Percentiles rank a stretch among this genome's conserved stretches.
Evolutionary conservation across 2,113 vertebrate genomes (phyloP).

Genomic region (Pseudolaguvia tuberculata): DNA sequence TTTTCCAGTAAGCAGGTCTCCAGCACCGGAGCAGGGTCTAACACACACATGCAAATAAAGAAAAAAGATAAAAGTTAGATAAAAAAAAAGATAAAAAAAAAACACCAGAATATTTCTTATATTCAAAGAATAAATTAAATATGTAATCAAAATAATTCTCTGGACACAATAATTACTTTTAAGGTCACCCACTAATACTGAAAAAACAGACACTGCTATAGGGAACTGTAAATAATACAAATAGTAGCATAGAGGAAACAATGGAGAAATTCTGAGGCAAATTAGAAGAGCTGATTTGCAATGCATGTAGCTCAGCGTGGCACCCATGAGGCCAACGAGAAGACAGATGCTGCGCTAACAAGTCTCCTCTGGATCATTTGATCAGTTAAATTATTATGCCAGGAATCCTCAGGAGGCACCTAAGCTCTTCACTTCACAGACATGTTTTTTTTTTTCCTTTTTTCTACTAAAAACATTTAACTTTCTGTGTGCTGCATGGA

Average conservation of each 20-base stretch:
- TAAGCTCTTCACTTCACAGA: constrained; percentile 76
- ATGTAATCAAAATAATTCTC: constrained; percentile 4
- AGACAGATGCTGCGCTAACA: constrained; percentile 79
- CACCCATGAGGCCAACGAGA: constrained; percentile 79
- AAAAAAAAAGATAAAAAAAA: background rate
- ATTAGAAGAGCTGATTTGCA: constrained; percentile 80
- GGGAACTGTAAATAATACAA: constrained; percentile 51
- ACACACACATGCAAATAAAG: background rate
- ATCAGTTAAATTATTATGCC: constrained; percentile 86
- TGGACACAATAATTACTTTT: constrained; percentile 15
- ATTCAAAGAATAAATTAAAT: constrained; percentile 5
- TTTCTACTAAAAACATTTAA: constrained; percentile 56
- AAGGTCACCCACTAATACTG: constrained; percentile 57
- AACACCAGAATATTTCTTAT: background rate
- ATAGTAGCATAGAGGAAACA: constrained; percentile 39
- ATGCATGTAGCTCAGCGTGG: constrained; percentile 71
- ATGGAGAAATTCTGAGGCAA: constrained; percentile 71
- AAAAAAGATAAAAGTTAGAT: no score
- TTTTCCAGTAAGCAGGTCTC: constrained; percentile 83
- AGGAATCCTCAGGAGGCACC: constrained; percentile 76
- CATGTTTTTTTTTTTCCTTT: constrained; percentile 76
- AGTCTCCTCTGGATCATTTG: constrained; percentile 83
- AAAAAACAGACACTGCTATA: constrained; percentile 58
- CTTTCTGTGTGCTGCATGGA: constrained; percentile 65
- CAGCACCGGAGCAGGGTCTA: constrained; percentile 83